Evolutionary conservation across 2,888 invertebrate species (phyloP), one percentile per base, ranked within the genome.

Genomic region (Tyria jacobaeae): DNA sequence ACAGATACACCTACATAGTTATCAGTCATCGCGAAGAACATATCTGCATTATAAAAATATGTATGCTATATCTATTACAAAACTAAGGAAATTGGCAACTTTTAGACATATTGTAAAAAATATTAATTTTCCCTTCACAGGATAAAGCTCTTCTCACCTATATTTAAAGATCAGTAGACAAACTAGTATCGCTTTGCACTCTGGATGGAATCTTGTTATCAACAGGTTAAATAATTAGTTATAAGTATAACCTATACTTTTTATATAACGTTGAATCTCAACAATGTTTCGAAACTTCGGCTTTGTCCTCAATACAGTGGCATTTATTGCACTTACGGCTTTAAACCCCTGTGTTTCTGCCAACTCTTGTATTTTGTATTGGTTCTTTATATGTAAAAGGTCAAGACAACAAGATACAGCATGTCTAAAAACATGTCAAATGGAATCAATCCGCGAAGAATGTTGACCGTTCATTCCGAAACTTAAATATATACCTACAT

Each of bases 1-100:
- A 44, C 51, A 35, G 51, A 55, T 65, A 56, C 55, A 49, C 57
- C 27, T 31, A 7, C 27, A 31, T 31, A 31, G 12, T 51, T 14
- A 34, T 51, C 14, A 51, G 21, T 51, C 17, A 50, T 51, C 12
- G 10, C 17, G n/a, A 51, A 17, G n/a, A 17, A 34, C 34, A 4
- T 50, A 50, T 10, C 31, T 50, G 31, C 49, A 51, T 51, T 5
- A 48, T n/a, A 24, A 15, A 25, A 27, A 15, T 48, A 24, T 48
- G 2, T 12, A 25, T 7, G n/a, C n/a, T n/a, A 24, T 24, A 24
- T 48, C 9, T 17, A 17, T 41, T 41, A 17, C 17, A 41, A 41
- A 41, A 37, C 35, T 1, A 7, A 37, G 14, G 17, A 41, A 41
- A 41, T n/a, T 0, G 3, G n/a, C 6, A 15, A 41, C 3, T 41